Evolutionary conservation across 2,113 vertebrate species (phyloP).

Genomic region (Brachyhypopomus occidentalis): DNA sequence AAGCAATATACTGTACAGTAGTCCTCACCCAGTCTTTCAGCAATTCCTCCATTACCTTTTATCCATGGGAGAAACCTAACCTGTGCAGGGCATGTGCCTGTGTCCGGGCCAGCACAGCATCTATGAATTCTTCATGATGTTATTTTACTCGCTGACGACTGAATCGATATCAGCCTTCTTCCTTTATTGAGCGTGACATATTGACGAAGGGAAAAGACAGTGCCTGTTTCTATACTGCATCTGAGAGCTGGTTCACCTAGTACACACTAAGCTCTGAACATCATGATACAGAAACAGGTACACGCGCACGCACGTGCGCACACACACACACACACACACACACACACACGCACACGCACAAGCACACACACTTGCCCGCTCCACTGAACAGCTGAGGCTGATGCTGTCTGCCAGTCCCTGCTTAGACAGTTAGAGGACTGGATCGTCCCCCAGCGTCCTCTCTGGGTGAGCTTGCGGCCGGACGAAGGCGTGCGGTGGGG

Average conservation of each 20-base stretch:
- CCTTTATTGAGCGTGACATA: constrained; percentile 46
- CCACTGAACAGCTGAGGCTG: constrained; percentile 64
- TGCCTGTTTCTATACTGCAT: constrained; percentile 21
- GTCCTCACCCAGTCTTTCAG: not conserved
- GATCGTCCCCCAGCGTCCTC: constrained; percentile 30
- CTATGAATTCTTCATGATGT: constrained; percentile 58
- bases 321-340: not conserved
- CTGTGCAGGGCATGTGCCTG: constrained; percentile 10
- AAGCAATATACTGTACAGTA: not conserved
- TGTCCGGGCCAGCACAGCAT: constrained; percentile 35
- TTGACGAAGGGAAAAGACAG: constrained; percentile 33
- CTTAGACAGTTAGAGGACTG: constrained; percentile 56
- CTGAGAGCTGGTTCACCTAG: constrained; percentile 7
- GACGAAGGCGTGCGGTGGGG: not conserved
- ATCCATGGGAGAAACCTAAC: not conserved
- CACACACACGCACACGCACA: not conserved
- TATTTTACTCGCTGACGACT: constrained; percentile 51
- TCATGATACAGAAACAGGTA: constrained; percentile 17
- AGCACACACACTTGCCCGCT: constrained; percentile 50
- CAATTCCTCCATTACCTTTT: not conserved
- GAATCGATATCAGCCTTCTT: constrained; percentile 48
- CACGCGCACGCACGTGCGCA: not conserved
- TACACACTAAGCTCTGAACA: constrained; percentile 17
- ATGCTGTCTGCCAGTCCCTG: constrained; percentile 58
- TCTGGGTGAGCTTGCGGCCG: constrained; percentile 38